Evolutionary conservation across 2,888 invertebrate genomes (phyloP).

Genomic region (Chironomus riparius): DNA sequence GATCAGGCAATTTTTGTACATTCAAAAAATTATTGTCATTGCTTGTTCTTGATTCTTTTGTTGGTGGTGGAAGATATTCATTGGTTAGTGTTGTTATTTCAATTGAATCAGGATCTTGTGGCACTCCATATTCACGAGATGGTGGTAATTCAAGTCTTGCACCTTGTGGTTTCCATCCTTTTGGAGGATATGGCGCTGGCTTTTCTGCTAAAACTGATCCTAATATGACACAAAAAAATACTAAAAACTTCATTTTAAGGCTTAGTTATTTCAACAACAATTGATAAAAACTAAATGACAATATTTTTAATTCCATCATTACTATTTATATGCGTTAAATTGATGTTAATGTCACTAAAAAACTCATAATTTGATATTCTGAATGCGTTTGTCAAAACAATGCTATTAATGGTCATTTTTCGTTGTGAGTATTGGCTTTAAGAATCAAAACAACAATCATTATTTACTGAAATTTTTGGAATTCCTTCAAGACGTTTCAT

Average conservation of each 20-base stretch:
- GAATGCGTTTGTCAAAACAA: conserved; percentile 4
- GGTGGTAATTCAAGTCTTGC: conserved; percentile 39
- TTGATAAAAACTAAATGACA: conserved; percentile 14
- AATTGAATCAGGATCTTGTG: neutral
- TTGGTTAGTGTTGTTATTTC: neutral
- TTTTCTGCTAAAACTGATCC: neutral
- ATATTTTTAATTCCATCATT: neutral
- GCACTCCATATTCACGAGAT: conserved; percentile 1
- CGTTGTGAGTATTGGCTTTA: too few relatives aligned
- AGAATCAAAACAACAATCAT: too few relatives aligned
- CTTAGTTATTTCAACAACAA: neutral
- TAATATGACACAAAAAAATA: conserved; percentile 10
- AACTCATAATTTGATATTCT: conserved; percentile 3
- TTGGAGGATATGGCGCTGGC: conserved; percentile 37
- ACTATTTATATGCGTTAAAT: conserved; percentile 1
- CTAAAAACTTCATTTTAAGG: conserved; percentile 8
- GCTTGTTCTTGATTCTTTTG: neutral
- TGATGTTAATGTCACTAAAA: neutral
- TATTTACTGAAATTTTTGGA: too few relatives aligned
- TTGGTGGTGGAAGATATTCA: conserved; percentile 8
- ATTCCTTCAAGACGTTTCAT: too few relatives aligned
- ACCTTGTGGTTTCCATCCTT: conserved; percentile 41
- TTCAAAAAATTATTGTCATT: conserved; percentile 27
- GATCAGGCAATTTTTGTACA: conserved; percentile 31
- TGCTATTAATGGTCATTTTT: conserved; percentile 14